These are phyloP conservation scores for Chrysoperla carnea DNA, from an alignment of 1,140 invertebrate species.

Conservation along the genomic window DNA sequence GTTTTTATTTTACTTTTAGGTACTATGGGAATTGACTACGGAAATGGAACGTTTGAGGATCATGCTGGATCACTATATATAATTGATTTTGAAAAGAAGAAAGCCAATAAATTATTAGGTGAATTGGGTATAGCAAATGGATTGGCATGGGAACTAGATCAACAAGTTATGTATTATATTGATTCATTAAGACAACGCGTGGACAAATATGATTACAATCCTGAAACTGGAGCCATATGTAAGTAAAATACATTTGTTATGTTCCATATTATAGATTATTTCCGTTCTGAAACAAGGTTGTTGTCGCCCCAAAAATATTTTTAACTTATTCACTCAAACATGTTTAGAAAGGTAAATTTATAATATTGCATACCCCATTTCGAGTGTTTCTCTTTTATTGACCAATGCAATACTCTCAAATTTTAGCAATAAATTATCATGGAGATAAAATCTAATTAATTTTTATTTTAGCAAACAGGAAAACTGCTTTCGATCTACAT, in stretches of 20 bases:
- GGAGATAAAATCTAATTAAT: no score
- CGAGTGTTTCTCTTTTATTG: no score
- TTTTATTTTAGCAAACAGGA: slow-evolving; percentile 11
- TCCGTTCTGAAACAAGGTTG: no score
- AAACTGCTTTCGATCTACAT: slow-evolving; percentile 10
- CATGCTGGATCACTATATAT: slow-evolving; percentile 6
- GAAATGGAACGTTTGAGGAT: slow-evolving; percentile 5
- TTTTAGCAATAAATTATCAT: no score
- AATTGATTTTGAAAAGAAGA: slow-evolving; percentile 8
- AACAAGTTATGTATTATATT: slow-evolving; percentile 55
- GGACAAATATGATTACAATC: slow-evolving; percentile 55
- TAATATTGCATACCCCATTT: no score
- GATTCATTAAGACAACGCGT: slow-evolving; percentile 45
- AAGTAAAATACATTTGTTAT: slow-evolving; percentile 22
- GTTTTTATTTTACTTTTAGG: slow-evolving; percentile 6
- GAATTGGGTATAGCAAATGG: slow-evolving; percentile 61
- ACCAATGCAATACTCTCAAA: no score
- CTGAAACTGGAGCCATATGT: slow-evolving; percentile 43
- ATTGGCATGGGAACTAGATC: slow-evolving; percentile 50
- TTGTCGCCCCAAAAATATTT: no score
- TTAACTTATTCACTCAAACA: background rate
- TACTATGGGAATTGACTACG: slow-evolving; percentile 11
- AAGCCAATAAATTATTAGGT: slow-evolving; percentile 15
- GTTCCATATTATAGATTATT: no score
- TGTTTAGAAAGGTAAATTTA: background rate